Evolutionary conservation across 2,888 invertebrate species (phyloP), one percentile per base, ranked within the genome.

Genomic region (Leucophora obtusa): DNA sequence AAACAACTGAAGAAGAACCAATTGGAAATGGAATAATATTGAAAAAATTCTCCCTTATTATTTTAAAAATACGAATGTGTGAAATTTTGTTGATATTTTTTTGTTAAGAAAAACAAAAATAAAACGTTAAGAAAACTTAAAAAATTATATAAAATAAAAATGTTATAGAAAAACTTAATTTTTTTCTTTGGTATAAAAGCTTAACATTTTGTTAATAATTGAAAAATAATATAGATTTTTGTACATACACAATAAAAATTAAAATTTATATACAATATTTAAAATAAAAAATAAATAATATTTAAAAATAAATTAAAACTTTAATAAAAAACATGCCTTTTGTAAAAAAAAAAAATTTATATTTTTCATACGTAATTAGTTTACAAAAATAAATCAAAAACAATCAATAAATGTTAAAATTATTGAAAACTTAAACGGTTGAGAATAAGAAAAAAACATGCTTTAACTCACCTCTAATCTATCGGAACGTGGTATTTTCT

Each of bases 401-500:
- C 43, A 47, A 47, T 47, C 28, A n/a, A 47, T 14, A 47, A 47
- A 47, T 5, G 33, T n/a, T 24, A 62, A 15, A 24, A 62, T 24
- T 24, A 47, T 21, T 24, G 47, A 38, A 15, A 60, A 58, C 33
- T 10, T 50, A 62, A 69, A 28, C 77, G 33, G 38, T 18, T 15
- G 38, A 50, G 47, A 80, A 38, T 62, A 35, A 60, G 18, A 72
- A 65, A 17, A 43, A 70, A 65, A 58, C 78, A 82, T 82, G 78
- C 73, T 65, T 35, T 53, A 51, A 92, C 94, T 94, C 93, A 97
- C 98, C 97, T 98, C 97, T 92, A 98, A 94, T 92, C 98, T 94
- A 92, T 97, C 97, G 91, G 97, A 95, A 92, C 97, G 95, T 87
- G 96, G 96, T 93, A 97, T 93, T 93, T 98, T 97, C 93, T 97